Evolutionary conservation across 2,113 vertebrate genomes (phyloP), one percentile per base, ranked within the genome.

Genomic region (Meriones unguiculatus): DNA sequence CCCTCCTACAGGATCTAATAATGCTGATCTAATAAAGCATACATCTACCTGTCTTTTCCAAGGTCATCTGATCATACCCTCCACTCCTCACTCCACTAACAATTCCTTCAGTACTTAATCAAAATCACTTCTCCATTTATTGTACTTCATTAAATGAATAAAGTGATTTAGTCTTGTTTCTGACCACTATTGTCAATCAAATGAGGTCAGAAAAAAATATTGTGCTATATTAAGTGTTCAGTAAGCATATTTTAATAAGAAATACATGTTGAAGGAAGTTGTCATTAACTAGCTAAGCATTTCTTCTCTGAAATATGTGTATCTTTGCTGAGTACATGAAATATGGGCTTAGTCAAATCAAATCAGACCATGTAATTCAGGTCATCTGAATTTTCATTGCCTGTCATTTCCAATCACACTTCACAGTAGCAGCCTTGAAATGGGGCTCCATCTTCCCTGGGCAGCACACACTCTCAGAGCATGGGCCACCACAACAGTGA

Each of bases 341-440:
- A 94, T 89, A 89, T 13, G 41, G 59, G 38, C 82, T 97, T 95
- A 89, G n/a, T 91, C 94, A 96, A 89, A 91, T 95, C 69, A 97
- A 97, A 95, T 95, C 81, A 84, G 52, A 87, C 69, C 62, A 80
- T 95, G 82, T 91, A 93, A 97, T 93, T 95, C 91, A 89, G 94
- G 94, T 96, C 89, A 75, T 92, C 50, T 72, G 69, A 85, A 96
- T 97, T 96, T 93, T 94, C 69, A 80, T 54, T 95, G 90, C 94
- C 72, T 96, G 94, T 94, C 93, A 95, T 97, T 95, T 96, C 77
- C 67, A 87, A 85, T 95, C 91, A 88, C 1, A 13, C 65, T 75
- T 89, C 89, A 35, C 50, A 69, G 91, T 8, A 80, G 89, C 28
- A 90, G 13, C 32, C 35, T 22, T 20, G 52, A 87, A 41, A 80